phyloP scores from a whole-genome alignment of 2,888 invertebrate species.

The Leptopilina drosophilae region DNA sequence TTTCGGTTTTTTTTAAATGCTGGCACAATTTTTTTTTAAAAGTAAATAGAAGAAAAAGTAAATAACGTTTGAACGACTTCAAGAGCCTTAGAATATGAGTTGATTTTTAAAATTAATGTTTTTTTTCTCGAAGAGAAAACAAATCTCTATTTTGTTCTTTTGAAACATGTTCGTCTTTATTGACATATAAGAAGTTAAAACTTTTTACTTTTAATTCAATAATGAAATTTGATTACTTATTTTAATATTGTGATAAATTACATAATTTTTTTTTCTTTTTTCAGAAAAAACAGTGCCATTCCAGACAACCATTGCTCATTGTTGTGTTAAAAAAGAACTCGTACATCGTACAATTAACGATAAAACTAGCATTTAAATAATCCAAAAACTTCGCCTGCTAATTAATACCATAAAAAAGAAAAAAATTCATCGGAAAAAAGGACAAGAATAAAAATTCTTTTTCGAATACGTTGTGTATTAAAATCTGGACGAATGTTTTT shows the following conservation, averaged over 20 bases:
- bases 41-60: too few species aligned
- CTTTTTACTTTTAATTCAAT: neutral
- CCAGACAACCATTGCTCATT: constrained; percentile 68
- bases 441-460: constrained; percentile 28
- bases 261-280: constrained; percentile 45
- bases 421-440: constrained; percentile 4
- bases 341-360: constrained; percentile 55
- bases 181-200: too few species aligned
- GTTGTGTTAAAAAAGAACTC: constrained; percentile 63
- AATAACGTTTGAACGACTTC: too few species aligned
- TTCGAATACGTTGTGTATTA: constrained; percentile 28
- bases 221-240: neutral
- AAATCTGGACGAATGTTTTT: constrained; percentile 7
- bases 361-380: constrained; percentile 57
- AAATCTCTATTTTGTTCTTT: too few species aligned
- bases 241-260: neutral
- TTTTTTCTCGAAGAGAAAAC: too few species aligned
- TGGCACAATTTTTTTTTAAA: too few species aligned
- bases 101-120: too few species aligned
- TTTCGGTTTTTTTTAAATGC: too few species aligned
- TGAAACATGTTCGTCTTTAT: too few species aligned
- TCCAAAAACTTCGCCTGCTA: constrained; percentile 46
- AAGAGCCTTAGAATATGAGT: too few species aligned
- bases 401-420: constrained; percentile 38
- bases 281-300: constrained; percentile 72